A percentile compares a stretch with the other conserved stretches of the same genome.
These are phyloP conservation scores for Bubo bubo DNA, from an alignment of 2,113 vertebrate species.

Conservation along the genomic window DNA sequence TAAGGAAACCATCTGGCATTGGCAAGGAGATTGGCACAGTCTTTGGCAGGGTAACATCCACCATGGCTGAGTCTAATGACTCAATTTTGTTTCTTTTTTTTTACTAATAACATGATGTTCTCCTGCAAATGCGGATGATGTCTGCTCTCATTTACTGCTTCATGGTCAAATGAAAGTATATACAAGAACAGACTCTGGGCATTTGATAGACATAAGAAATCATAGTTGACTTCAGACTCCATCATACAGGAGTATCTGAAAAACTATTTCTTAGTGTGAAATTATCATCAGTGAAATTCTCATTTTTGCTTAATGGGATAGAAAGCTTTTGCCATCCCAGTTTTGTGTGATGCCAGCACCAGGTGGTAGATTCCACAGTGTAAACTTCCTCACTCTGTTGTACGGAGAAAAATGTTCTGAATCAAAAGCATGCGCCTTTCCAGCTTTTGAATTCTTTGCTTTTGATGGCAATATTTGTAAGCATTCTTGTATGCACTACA, in stretches of 20 bases:
- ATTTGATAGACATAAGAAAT: background rate
- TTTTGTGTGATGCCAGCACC: background rate
- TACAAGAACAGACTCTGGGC: background rate
- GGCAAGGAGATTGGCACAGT: background rate
- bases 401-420: background rate
- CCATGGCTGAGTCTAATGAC: background rate
- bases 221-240: background rate
- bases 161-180: background rate
- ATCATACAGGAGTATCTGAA: background rate
- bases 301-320: background rate
- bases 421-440: accelerated
- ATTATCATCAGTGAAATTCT: background rate
- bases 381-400: background rate
- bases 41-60: background rate
- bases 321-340: background rate
- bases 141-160: background rate
- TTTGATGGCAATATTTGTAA: background rate
- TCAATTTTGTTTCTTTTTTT: background rate
- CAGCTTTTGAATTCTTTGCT: background rate
- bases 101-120: background rate
- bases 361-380: background rate
- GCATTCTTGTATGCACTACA: background rate
- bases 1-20: slow-evolving; percentile 14
- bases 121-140: background rate
- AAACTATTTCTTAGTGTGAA: background rate